Conservation (phyloP, 2,113 vertebrate genomes). For the Xiphophorus maculatus region DNA sequence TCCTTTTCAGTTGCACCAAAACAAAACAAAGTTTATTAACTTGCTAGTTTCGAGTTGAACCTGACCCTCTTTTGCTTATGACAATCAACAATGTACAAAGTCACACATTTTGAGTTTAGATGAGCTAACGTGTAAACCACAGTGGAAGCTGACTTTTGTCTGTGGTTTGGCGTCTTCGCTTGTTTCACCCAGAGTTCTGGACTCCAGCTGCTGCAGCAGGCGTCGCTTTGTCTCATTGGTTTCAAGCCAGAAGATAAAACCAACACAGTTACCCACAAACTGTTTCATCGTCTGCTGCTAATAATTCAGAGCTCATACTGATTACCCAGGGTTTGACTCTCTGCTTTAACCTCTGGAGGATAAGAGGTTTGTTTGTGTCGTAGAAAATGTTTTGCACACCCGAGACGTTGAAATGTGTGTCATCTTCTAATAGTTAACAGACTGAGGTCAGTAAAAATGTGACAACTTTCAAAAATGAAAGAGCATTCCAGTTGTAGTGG, state of each 20-base stretch:
- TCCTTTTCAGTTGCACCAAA: no score
- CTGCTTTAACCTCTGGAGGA: no score
- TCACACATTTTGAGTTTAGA: neutral
- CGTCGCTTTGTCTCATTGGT: neutral
- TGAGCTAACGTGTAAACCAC: slow-evolving; percentile 12
- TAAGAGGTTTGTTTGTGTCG: no score
- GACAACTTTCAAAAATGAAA: neutral
- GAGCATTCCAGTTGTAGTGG: neutral
- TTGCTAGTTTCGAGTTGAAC: no score
- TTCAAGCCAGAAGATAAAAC: neutral
- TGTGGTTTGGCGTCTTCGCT: slow-evolving; percentile 26
- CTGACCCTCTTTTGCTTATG: neutral
- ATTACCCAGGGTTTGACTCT: neutral
- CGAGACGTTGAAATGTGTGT: neutral
- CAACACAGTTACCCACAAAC: neutral
- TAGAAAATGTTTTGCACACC: no score
- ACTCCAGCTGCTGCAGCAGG: neutral
- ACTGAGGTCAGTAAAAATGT: neutral
- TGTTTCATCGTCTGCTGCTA: no score
- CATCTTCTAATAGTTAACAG: no score
- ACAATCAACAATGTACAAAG: neutral
- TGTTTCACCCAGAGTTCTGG: slow-evolving; percentile 6
- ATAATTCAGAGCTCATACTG: neutral
- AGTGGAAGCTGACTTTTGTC: slow-evolving; percentile 1
- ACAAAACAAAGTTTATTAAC: no score